Percentiles rank a stretch among this genome's conserved stretches.
Conservation (phyloP, 1,140 invertebrate species). For the Drosophila nasuta region DNA sequence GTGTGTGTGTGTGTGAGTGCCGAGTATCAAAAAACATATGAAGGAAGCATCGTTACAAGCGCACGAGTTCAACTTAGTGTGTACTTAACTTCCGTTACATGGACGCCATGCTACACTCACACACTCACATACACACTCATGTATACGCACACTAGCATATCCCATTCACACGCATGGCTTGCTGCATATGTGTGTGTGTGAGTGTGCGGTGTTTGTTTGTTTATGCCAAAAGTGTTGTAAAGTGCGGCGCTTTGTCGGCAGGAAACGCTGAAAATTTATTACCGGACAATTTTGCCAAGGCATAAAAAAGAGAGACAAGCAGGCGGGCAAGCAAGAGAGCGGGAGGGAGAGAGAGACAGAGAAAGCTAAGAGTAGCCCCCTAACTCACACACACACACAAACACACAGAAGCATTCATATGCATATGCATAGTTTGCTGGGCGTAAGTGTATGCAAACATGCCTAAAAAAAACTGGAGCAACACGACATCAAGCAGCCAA, state of each 20-base stretch:
- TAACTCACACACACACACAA: conserved; percentile 23
- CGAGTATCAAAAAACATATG: conserved; percentile 78
- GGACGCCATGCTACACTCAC: conserved; percentile 40
- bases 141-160: conserved; percentile 30
- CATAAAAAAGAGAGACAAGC: conserved; percentile 61
- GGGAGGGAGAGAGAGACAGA: not conserved
- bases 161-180: conserved; percentile 74
- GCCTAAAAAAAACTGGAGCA: conserved; percentile 70
- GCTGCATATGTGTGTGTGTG: conserved; percentile 37
- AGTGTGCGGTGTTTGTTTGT: conserved; percentile 69
- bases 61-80: conserved; percentile 82
- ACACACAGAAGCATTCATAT: conserved; percentile 54
- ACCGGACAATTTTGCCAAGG: conserved; percentile 79
- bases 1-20: conserved; percentile 27
- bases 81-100: conserved; percentile 83
- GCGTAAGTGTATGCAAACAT: conserved; percentile 80
- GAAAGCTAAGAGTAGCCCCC: conserved; percentile 1
- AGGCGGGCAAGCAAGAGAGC: not conserved
- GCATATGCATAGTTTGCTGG: conserved; percentile 79
- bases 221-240: conserved; percentile 83
- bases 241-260: conserved; percentile 82
- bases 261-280: conserved; percentile 83
- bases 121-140: conserved; percentile 27
- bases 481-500: conserved; percentile 17
- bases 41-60: conserved; percentile 78